Percentiles rank a stretch among this genome's conserved stretches.
Evolutionary conservation across 1,140 invertebrate species (phyloP).

Genomic region (Tigriopus japonicus): DNA sequence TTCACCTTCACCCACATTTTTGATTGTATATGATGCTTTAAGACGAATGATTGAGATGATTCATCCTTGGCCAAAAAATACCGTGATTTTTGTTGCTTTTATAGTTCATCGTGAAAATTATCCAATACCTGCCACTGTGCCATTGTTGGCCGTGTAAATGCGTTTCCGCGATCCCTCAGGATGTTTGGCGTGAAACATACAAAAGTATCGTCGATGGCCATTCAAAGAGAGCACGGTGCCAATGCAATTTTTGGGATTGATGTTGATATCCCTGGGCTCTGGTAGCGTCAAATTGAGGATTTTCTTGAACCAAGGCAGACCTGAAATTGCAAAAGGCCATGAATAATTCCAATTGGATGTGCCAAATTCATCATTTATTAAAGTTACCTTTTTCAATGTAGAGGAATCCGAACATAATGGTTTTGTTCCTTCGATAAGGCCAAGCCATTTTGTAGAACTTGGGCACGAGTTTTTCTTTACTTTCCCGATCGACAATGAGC

Average conservation of each 20-base stretch:
- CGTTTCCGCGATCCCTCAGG: conserved; percentile 28
- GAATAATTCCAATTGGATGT: too few species aligned
- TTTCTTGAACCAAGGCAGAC: conserved; percentile 12
- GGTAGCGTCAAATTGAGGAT: conserved; percentile 21
- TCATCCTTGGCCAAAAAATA: too few species aligned
- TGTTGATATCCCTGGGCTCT: conserved; percentile 57
- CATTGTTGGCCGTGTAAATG: conserved; percentile 7
- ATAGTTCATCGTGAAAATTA: too few species aligned
- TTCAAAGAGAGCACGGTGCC: conserved; percentile 91
- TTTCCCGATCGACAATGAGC: conserved; percentile 68
- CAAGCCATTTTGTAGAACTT: conserved; percentile 82
- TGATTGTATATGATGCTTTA: too few species aligned
- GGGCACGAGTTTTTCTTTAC: conserved; percentile 60
- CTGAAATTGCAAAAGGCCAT: neutral
- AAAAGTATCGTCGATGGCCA: conserved; percentile 90
- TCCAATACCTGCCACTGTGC: neutral
- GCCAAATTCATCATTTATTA: too few species aligned
- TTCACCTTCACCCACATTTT: too few species aligned
- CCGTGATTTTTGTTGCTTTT: too few species aligned
- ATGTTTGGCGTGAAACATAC: conserved; percentile 93
- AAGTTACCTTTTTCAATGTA: conserved; percentile 9
- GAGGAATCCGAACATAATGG: conserved; percentile 16
- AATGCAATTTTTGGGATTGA: conserved; percentile 89
- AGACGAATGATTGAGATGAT: too few species aligned
- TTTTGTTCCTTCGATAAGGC: conserved; percentile 49